Evolutionary conservation across 2,888 invertebrate genomes (phyloP).

Genomic region (Conchocele bisecta): DNA sequence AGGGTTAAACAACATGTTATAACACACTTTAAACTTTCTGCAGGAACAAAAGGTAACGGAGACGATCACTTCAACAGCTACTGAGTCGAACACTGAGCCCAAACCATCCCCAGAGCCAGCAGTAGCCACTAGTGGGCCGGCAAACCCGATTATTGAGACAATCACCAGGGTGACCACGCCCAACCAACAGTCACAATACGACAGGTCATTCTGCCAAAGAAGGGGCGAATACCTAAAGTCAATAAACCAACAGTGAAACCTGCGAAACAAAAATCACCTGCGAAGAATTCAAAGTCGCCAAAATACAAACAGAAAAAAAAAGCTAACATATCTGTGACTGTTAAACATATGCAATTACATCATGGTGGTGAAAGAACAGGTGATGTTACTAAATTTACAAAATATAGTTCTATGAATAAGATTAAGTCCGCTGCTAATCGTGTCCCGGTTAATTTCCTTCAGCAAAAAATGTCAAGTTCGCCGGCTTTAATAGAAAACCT

Average conservation of each 20-base stretch:
- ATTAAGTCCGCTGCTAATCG: not conserved
- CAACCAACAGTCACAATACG: constrained; percentile 65
- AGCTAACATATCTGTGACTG: not conserved
- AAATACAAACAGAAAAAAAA: too few relatives aligned
- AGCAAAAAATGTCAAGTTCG: constrained; percentile 53
- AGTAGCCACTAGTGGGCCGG: not conserved
- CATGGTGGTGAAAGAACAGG: too few relatives aligned
- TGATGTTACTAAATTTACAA: not conserved
- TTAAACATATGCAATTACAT: not conserved
- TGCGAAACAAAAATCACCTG: not conserved
- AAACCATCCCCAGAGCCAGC: too few relatives aligned
- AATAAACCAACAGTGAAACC: not conserved
- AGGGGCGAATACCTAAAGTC: constrained; percentile 35
- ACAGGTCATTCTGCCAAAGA: constrained; percentile 23
- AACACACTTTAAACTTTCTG: too few relatives aligned
- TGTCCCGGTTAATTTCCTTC: too few relatives aligned
- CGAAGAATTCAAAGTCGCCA: not conserved
- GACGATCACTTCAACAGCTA: too few relatives aligned
- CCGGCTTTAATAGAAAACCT: constrained; percentile 59
- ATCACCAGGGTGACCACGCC: constrained; percentile 68
- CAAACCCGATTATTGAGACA: constrained; percentile 27
- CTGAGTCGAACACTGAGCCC: too few relatives aligned
- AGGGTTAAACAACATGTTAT: too few relatives aligned
- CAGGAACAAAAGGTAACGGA: too few relatives aligned
- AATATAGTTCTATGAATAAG: not conserved